Evolutionary conservation across 2,797 vertebrate species (phyloP).

Genomic region (Strix occidentalis): DNA sequence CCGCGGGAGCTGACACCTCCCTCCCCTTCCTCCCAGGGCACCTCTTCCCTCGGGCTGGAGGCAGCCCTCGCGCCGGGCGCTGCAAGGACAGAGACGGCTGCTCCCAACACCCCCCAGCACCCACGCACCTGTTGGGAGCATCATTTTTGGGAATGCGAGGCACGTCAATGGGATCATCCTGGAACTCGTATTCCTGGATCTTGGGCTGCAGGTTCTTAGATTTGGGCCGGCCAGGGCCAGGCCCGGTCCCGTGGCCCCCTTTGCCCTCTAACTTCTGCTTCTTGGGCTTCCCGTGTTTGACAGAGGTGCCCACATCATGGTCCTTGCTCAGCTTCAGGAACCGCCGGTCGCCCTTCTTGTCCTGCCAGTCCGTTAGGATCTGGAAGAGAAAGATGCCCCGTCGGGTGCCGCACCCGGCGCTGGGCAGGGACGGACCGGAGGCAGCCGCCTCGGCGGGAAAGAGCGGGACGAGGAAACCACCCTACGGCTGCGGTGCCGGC

Average conservation of each 20-base stretch:
- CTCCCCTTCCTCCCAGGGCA: too few relatives aligned
- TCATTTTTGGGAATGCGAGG: slow-evolving; percentile 98
- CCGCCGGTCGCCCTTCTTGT: slow-evolving; percentile 96
- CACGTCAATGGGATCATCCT: slow-evolving; percentile 94
- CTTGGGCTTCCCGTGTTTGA: slow-evolving; percentile 94
- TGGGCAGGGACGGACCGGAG: background rate
- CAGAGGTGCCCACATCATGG: slow-evolving; percentile 86
- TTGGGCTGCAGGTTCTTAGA: slow-evolving; percentile 94
- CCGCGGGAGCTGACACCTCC: accelerated
- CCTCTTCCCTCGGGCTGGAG: accelerated
- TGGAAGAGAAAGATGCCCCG: slow-evolving; percentile 53
- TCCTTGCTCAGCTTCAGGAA: slow-evolving; percentile 92
- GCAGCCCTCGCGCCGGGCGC: accelerated
- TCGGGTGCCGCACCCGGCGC: accelerated
- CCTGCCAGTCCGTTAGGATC: slow-evolving; percentile 99
- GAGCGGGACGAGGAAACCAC: background rate
- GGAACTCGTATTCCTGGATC: slow-evolving; percentile 96
- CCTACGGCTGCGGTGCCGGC: accelerated
- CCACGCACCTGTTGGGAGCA: slow-evolving; percentile 90
- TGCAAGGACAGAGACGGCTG: background rate
- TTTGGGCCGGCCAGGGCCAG: slow-evolving; percentile 93
- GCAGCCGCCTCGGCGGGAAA: background rate
- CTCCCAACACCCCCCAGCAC: background rate
- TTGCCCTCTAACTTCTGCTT: slow-evolving; percentile 96
- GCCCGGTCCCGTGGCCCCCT: slow-evolving; percentile 87